These are phyloP conservation scores for Melopsittacus undulatus DNA, from an alignment of 2,797 vertebrate genomes.

Conservation along the genomic window DNA sequence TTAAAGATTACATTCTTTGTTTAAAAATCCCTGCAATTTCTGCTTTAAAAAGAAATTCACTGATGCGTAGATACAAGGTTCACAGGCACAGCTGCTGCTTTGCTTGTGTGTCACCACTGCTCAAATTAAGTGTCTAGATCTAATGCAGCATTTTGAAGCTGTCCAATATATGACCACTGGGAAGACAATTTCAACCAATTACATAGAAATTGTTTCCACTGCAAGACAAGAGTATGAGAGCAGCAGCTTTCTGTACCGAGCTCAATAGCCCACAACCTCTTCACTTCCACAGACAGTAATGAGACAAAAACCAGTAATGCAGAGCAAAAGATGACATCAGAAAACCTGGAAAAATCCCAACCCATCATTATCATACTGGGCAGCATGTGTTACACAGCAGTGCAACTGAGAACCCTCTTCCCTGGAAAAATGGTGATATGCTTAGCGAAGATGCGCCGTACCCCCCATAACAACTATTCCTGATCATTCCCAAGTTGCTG, in stretches of 20 bases:
- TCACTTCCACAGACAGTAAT: neutral
- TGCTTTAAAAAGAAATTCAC: slow-evolving; percentile 6
- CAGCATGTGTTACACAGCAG: neutral
- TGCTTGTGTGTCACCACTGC: neutral
- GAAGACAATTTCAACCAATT: slow-evolving; percentile 19
- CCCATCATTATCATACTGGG: neutral
- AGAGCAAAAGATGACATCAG: neutral
- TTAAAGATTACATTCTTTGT: slow-evolving; percentile 22
- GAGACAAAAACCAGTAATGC: neutral
- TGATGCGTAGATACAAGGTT: neutral
- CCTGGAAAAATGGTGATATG: neutral
- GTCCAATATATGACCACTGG: neutral
- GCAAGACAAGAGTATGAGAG: neutral
- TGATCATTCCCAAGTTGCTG: neutral
- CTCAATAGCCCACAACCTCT: neutral
- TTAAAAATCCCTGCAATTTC: slow-evolving; percentile 31
- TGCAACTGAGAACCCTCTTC: neutral
- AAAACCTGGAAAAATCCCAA: neutral
- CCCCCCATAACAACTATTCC: neutral
- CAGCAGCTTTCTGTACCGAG: neutral
- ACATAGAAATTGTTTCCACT: neutral
- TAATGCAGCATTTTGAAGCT: neutral
- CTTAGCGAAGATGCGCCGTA: neutral
- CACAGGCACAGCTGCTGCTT: neutral
- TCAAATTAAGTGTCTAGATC: neutral